These are phyloP conservation scores for Salvelinus alpinus DNA, from an alignment of 2,113 vertebrate genomes.

Conservation along the genomic window DNA sequence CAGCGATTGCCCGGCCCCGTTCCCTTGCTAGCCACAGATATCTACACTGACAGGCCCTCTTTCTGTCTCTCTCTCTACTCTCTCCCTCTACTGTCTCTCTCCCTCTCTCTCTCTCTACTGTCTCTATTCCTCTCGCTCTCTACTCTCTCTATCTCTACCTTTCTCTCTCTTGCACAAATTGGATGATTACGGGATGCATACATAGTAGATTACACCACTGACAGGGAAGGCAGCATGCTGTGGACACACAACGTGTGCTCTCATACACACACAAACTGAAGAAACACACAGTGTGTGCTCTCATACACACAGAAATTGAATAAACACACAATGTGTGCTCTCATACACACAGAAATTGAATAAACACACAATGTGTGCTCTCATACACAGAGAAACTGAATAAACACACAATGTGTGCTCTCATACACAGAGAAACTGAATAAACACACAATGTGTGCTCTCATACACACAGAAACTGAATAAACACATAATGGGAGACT, in stretches of 20 bases:
- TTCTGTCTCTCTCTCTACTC: conserved; percentile 23
- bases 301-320: too few species aligned
- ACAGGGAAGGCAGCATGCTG: conserved; percentile 42
- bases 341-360: too few species aligned
- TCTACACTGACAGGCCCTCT: conserved; percentile 45
- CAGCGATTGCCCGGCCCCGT: conserved; percentile 29
- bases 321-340: too few species aligned
- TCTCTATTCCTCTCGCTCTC: too few species aligned
- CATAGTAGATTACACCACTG: conserved; percentile 51
- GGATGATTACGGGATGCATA: conserved; percentile 66
- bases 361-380: too few species aligned
- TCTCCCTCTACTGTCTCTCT: neutral
- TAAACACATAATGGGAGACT: conserved; percentile 4
- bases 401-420: too few species aligned
- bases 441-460: too few species aligned
- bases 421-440: too few species aligned
- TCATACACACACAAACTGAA: neutral
- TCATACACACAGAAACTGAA: too few species aligned
- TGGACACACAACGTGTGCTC: conserved; percentile 17
- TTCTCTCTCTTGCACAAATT: conserved; percentile 48
- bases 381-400: too few species aligned
- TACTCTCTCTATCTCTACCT: neutral
- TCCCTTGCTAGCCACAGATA: conserved; percentile 63
- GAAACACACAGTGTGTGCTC: too few species aligned
- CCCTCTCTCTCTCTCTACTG: too few species aligned